phyloP scores from a whole-genome alignment of 2,888 invertebrate species.

The Unio pictorum region DNA sequence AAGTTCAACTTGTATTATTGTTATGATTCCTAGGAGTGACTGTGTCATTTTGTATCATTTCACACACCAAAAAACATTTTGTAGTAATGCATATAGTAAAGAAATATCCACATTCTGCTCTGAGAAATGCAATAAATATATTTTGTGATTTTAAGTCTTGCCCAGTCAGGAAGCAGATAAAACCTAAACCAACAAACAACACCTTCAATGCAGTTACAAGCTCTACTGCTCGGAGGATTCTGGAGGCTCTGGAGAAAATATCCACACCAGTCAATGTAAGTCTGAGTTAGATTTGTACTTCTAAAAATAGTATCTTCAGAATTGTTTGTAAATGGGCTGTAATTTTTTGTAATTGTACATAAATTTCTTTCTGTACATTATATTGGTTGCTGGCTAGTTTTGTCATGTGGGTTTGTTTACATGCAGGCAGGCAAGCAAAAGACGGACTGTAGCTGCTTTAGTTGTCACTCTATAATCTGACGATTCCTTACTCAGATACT shows the following conservation, averaged over 20 bases:
- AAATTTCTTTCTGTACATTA: too few species aligned
- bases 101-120: background rate
- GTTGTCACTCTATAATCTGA: too few species aligned
- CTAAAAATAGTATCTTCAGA: background rate
- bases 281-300: conserved; percentile 3
- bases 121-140: background rate
- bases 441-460: too few species aligned
- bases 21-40: too few species aligned
- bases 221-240: conserved; percentile 83
- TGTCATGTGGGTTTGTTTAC: too few species aligned
- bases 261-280: conserved; percentile 80
- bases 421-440: too few species aligned
- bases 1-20: too few species aligned
- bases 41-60: too few species aligned
- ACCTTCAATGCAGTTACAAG: conserved; percentile 74
- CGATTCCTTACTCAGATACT: too few species aligned
- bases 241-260: conserved; percentile 86
- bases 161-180: conserved; percentile 56
- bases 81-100: background rate
- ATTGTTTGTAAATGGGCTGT: background rate
- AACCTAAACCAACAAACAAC: conserved; percentile 64
- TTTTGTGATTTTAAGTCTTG: conserved; percentile 24
- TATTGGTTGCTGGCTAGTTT: too few species aligned
- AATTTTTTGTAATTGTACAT: too few species aligned
- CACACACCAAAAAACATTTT: too few species aligned